A percentile compares a stretch with the other conserved stretches of the same genome.
These are phyloP conservation scores for Drosophila nr. perissopoda DNA, from an alignment of 2,888 invertebrate genomes.

Conservation along the genomic window DNA sequence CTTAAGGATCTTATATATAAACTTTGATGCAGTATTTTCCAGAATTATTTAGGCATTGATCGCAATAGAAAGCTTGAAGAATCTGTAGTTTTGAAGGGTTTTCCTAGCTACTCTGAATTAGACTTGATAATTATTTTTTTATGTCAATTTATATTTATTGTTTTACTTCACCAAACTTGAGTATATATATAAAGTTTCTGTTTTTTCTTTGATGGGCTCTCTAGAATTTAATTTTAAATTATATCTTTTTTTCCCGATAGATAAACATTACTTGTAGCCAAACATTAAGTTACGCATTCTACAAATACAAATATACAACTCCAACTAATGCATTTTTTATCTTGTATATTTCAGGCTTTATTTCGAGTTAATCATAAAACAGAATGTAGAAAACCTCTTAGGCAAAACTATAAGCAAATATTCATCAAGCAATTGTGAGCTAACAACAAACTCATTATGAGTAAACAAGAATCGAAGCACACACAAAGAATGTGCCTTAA, in stretches of 20 bases:
- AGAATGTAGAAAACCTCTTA: neutral
- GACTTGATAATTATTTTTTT: no score
- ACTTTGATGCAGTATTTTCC: neutral
- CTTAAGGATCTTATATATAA: neutral
- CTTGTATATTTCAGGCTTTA: neutral
- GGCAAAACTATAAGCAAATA: constrained; percentile 21
- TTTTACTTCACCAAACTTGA: accelerated
- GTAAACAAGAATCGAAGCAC: constrained; percentile 27
- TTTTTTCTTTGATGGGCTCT: accelerated
- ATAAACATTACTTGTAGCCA: neutral
- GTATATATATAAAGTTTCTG: no score
- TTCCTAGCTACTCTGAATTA: accelerated
- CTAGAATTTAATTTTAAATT: no score
- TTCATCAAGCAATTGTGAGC: neutral
- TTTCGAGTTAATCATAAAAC: no score
- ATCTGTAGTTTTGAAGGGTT: neutral
- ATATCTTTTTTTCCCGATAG: neutral
- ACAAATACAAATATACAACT: neutral
- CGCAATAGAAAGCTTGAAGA: neutral
- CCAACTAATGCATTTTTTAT: neutral
- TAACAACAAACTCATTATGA: constrained; percentile 21
- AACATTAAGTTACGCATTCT: neutral
- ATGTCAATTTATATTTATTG: neutral
- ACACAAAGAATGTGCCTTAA: neutral
- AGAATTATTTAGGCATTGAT: neutral